Conservation (phyloP, 2,113 vertebrate genomes). For the Tachysurus fulvidraco region DNA sequence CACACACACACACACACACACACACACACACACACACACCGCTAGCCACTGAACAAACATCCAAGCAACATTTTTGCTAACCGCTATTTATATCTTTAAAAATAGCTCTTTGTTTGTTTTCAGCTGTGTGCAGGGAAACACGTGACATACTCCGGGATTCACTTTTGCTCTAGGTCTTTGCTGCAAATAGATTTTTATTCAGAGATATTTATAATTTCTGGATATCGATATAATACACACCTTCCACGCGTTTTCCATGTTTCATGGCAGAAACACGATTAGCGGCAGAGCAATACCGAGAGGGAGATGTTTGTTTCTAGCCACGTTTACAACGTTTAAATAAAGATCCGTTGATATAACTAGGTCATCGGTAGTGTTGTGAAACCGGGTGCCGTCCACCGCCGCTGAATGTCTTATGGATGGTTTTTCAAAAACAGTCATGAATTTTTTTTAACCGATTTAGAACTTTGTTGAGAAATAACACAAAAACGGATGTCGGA, state of each 20-base stretch:
- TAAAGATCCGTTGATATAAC: not conserved
- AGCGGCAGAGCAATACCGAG: not conserved
- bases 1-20: slow-evolving; percentile 16
- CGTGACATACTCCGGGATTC: not conserved
- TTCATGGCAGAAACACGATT: not conserved
- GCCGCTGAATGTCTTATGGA: not conserved
- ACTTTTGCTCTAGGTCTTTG: not conserved
- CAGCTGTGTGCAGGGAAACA: not conserved
- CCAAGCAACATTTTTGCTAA: not conserved
- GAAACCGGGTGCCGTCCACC: not conserved
- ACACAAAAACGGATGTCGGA: not conserved
- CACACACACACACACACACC: not conserved
- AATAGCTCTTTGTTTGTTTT: slow-evolving; percentile 29
- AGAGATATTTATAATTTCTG: not conserved
- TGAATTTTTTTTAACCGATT: not conserved
- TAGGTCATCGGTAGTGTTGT: not conserved
- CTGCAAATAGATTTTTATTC: not conserved
- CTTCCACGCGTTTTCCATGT: not conserved
- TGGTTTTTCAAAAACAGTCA: not conserved
- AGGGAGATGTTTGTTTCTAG: not conserved
- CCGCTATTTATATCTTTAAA: slow-evolving; percentile 22
- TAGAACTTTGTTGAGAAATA: not conserved
- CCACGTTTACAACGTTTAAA: not conserved
- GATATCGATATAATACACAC: not conserved
- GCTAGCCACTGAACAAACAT: not conserved